phyloP scores from a whole-genome alignment of 2,888 invertebrate species.

The Emmelina monodactyla region DNA sequence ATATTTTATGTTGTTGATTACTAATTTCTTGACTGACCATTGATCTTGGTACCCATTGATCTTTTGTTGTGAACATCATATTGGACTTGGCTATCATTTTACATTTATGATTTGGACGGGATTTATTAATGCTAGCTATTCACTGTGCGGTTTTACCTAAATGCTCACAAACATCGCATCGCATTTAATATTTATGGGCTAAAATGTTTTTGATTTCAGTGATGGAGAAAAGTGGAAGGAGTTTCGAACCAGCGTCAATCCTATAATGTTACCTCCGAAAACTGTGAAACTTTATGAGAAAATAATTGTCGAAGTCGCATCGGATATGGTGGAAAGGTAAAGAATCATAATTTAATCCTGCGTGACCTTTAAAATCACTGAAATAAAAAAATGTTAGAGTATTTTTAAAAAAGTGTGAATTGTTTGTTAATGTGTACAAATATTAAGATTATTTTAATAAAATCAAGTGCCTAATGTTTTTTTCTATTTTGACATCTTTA shows the following conservation, averaged over 20 bases:
- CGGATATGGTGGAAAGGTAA: constrained; percentile 65
- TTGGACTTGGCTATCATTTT: too few relatives aligned
- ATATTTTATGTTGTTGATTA: too few relatives aligned
- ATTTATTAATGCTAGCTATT: too few relatives aligned
- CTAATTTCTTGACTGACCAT: too few relatives aligned
- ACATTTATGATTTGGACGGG: too few relatives aligned
- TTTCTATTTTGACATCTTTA: too few relatives aligned
- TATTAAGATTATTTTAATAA: too few relatives aligned
- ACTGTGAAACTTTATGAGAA: constrained; percentile 69
- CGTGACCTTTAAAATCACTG: not conserved
- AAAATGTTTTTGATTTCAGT: constrained; percentile 39
- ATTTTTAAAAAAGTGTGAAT: not conserved
- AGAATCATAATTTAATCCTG: not conserved
- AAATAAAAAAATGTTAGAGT: not conserved
- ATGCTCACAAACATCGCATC: not conserved
- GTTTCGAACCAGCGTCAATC: constrained; percentile 73
- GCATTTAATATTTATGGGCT: not conserved
- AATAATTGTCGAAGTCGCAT: constrained; percentile 67
- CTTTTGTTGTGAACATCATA: too few relatives aligned
- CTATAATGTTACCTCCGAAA: constrained; percentile 72
- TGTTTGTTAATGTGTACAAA: too few relatives aligned
- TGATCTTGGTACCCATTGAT: too few relatives aligned
- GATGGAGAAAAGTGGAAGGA: constrained; percentile 81
- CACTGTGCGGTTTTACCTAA: too few relatives aligned
- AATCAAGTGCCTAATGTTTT: too few relatives aligned